These are phyloP conservation scores for Heteromormyrus szaboi DNA, from an alignment of 2,797 vertebrate genomes.

Conservation along the genomic window DNA sequence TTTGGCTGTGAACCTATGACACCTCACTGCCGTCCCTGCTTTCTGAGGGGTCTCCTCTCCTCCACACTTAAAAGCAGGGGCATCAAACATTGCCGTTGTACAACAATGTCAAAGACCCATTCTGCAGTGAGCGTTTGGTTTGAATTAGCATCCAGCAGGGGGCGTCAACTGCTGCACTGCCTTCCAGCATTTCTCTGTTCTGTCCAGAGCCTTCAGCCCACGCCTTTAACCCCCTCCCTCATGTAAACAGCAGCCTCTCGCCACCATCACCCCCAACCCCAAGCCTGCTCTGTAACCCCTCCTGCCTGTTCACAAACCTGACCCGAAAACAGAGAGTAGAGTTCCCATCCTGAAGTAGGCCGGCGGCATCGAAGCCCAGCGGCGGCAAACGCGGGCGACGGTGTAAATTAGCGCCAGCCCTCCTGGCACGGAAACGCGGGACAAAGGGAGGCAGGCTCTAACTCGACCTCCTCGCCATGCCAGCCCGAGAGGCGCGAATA, in stretches of 20 bases:
- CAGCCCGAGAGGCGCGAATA: background rate
- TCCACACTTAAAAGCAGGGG: constrained; percentile 37
- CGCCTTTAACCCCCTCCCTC: background rate
- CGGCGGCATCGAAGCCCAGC: background rate
- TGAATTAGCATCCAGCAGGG: constrained; percentile 51
- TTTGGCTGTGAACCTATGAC: constrained; percentile 21
- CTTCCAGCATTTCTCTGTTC: constrained; percentile 2
- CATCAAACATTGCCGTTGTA: constrained; percentile 48
- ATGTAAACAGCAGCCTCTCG: background rate
- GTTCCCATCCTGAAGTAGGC: background rate
- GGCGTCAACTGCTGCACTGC: constrained; percentile 27
- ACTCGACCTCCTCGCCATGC: constrained; percentile 6
- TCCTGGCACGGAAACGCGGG: background rate
- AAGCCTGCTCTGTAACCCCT: background rate
- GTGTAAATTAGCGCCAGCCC: background rate
- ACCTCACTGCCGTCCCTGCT: constrained; percentile 17
- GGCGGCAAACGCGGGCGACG: background rate
- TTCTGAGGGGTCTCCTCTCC: background rate
- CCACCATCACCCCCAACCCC: background rate
- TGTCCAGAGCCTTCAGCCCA: background rate
- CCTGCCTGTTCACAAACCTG: background rate
- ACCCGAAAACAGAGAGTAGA: background rate
- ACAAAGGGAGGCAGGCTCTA: constrained; percentile 13
- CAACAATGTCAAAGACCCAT: constrained; percentile 51
- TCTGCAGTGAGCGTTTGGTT: constrained; percentile 50